Evolutionary conservation across 2,888 invertebrate species (phyloP).

Genomic region (Camptogramma bilineatum): DNA sequence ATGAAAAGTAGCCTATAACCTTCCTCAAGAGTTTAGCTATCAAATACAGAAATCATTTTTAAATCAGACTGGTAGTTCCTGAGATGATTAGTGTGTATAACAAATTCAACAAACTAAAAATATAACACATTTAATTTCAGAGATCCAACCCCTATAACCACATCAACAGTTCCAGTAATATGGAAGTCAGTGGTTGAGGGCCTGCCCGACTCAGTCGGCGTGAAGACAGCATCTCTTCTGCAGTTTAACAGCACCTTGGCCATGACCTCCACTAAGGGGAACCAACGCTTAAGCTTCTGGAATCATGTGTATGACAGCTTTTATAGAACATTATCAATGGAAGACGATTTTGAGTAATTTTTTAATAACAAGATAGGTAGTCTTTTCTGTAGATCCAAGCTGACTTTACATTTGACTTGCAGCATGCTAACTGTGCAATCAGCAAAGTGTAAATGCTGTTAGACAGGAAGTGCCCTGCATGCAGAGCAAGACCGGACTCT

Average conservation of each 20-base stretch:
- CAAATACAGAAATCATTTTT: too few species aligned
- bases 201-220: slow-evolving; percentile 43
- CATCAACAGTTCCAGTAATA: slow-evolving; percentile 61
- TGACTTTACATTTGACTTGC: too few species aligned
- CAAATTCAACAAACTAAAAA: not conserved
- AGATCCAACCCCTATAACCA: slow-evolving; percentile 74
- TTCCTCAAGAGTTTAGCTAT: too few species aligned
- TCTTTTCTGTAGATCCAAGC: too few species aligned
- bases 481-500: too few species aligned
- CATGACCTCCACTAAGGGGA: slow-evolving; percentile 48
- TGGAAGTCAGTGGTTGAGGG: slow-evolving; percentile 62
- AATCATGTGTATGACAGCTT: slow-evolving; percentile 69
- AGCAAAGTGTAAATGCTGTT: too few species aligned
- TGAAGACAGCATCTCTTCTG: slow-evolving; percentile 54
- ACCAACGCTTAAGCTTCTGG: slow-evolving; percentile 65
- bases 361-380: not conserved
- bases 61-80: too few species aligned
- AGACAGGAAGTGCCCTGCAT: too few species aligned
- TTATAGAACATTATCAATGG: slow-evolving; percentile 53
- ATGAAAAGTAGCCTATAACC: too few species aligned
- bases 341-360: slow-evolving; percentile 28
- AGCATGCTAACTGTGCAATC: too few species aligned
- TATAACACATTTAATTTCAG: slow-evolving; percentile 50
- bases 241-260: slow-evolving; percentile 49
- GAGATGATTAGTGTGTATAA: too few species aligned